Evolutionary conservation across 2,797 vertebrate genomes (phyloP), one percentile per base, ranked within the genome.

Genomic region (Alauda arvensis): DNA sequence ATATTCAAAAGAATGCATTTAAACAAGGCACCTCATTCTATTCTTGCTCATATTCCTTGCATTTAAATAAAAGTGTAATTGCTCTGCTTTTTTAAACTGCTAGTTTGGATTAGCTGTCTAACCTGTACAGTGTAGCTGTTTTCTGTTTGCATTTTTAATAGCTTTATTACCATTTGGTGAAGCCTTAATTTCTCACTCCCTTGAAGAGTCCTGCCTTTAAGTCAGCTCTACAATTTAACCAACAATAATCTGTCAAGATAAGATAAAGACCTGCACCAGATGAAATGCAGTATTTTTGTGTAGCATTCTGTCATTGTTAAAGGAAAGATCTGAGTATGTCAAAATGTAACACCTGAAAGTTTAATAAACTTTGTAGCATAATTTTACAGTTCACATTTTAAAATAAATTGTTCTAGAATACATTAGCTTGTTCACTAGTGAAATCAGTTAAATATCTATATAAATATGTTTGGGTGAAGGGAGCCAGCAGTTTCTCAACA

Each of bases 11-110:
- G 97, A 97, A 97, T 97, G 97, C 97, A 97, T 98, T 98, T 98
- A 98, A 98, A 98, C 97, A 97, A 98, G 97, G 96, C 95, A 97
- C 95, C 96, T 97, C 96, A 96, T 97, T 97, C 96, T 97, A 96
- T 97, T 97, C 97, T 96, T 96, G 96, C 96, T 97, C 97, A 96
- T 97, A 97, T 97, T 97, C 96, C 97, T 96, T 96, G 97, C 96
- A 98, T 98, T 98, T 98, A 97, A 98, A 98, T 98, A 97, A 97
- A 97, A 97, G 96, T 97, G 97, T 98, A 98, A 98, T 98, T 98
- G 97, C 97, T 96, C 96, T 97, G 95, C 97, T 96, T 97, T 97
- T 97, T 97, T 97, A 96, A 97, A 96, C 97, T 94, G 96, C 96
- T 97, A 96, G 97, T 98, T 97, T 97, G 97, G 97, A 97, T 98